Evolutionary conservation across 2,797 vertebrate species (phyloP).

Genomic region (Staurois parvus): DNA sequence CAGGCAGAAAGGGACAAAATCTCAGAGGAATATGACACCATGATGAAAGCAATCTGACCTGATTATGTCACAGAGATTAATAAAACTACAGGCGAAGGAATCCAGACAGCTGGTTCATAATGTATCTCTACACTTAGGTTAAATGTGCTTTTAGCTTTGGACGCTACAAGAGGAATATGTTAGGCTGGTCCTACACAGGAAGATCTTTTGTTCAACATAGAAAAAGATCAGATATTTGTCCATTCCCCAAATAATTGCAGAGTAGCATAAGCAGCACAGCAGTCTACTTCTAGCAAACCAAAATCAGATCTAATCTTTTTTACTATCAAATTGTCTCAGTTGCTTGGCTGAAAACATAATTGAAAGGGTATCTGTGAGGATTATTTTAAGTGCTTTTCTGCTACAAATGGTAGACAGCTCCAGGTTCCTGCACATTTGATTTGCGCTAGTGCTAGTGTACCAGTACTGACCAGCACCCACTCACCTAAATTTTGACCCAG

Average conservation of each 20-base stretch:
- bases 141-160: background rate
- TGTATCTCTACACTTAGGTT: background rate
- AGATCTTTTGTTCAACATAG: background rate
- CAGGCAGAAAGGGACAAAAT: background rate
- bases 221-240: background rate
- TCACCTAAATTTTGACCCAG: too few relatives aligned
- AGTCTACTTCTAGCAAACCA: background rate
- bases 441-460: too few relatives aligned
- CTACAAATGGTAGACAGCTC: too few relatives aligned
- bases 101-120: constrained; percentile 36
- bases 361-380: background rate
- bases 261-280: background rate
- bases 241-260: background rate
- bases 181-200: background rate
- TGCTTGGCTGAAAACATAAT: background rate
- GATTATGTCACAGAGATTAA: constrained; percentile 56
- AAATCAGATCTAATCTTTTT: background rate
- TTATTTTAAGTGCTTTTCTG: too few relatives aligned
- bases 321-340: background rate
- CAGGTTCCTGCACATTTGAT: too few relatives aligned
- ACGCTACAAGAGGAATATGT: background rate
- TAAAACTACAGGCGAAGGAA: constrained; percentile 17
- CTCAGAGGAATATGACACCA: constrained; percentile 23
- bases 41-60: constrained; percentile 42
- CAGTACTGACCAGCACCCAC: too few relatives aligned